These are phyloP conservation scores for Charadrius vociferus DNA, from an alignment of 2,113 vertebrate species.

Conservation along the genomic window DNA sequence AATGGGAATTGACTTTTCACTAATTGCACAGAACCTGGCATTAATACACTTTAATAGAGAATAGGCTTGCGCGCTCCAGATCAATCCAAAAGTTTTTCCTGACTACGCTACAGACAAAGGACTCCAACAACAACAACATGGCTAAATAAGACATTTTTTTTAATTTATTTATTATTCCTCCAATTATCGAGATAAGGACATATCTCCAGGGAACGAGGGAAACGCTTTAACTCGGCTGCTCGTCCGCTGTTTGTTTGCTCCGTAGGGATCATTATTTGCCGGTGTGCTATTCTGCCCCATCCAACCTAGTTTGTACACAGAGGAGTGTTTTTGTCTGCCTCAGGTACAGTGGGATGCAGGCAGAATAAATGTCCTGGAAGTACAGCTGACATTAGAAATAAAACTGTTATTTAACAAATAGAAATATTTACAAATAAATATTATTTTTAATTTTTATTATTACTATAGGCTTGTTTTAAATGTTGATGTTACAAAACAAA, in stretches of 20 bases:
- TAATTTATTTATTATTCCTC: slow-evolving; percentile 21
- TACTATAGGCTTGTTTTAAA: neutral
- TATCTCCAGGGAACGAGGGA: neutral
- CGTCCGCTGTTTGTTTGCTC: neutral
- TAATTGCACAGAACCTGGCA: slow-evolving; percentile 93
- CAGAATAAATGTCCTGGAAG: neutral
- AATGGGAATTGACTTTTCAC: slow-evolving; percentile 95
- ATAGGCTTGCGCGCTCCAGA: slow-evolving; percentile 75
- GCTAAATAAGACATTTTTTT: slow-evolving; percentile 54
- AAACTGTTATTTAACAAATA: neutral
- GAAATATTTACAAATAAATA: neutral
- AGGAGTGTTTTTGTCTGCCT: neutral
- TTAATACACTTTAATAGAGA: slow-evolving; percentile 90
- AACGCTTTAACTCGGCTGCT: neutral
- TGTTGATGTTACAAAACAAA: neutral
- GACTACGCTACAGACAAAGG: slow-evolving; percentile 66
- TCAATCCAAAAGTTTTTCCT: slow-evolving; percentile 81
- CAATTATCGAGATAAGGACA: slow-evolving; percentile 18
- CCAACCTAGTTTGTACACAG: neutral
- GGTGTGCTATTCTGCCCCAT: neutral
- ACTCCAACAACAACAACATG: slow-evolving; percentile 39
- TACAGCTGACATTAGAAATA: neutral
- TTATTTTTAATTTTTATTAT: neutral
- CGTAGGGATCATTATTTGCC: neutral
- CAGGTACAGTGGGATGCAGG: neutral